A percentile compares a stretch with the other conserved stretches of the same genome.
Conservation (phyloP, 1,140 invertebrate genomes). For the Hermetia illucens region DNA sequence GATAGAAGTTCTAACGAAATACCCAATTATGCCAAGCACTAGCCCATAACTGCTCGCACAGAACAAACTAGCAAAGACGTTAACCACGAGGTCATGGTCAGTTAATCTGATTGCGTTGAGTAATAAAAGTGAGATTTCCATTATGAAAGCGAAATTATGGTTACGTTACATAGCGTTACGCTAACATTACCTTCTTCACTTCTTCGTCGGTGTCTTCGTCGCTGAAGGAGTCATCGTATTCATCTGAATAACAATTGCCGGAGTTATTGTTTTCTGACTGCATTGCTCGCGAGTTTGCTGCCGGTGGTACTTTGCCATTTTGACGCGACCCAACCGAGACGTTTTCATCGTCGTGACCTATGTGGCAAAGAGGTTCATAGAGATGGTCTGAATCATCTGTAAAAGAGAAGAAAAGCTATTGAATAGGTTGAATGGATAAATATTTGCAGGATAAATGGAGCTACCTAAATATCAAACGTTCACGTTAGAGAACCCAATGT, state of each 20-base stretch:
- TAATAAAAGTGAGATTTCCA: not conserved
- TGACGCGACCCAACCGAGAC: conserved; percentile 9
- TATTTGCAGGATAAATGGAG: too few species aligned
- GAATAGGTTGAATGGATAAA: too few species aligned
- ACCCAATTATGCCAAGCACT: too few species aligned
- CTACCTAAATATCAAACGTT: too few species aligned
- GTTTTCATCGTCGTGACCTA: conserved; percentile 11
- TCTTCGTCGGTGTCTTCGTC: conserved; percentile 39
- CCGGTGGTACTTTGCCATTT: conserved; percentile 9
- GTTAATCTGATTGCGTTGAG: conserved; percentile 1
- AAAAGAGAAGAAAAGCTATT: conserved; percentile 2
- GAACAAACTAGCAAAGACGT: too few species aligned
- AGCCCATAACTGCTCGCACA: too few species aligned
- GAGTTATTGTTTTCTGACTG: conserved; percentile 8
- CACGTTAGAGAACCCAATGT: too few species aligned
- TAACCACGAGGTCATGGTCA: conserved; percentile 2
- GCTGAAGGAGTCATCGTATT: conserved; percentile 47
- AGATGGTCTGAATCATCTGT: conserved; percentile 40
- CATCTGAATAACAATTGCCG: conserved; percentile 22
- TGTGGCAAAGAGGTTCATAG: conserved; percentile 39
- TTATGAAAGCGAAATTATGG: too few species aligned
- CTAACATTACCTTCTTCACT: conserved; percentile 20
- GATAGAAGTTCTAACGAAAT: too few species aligned
- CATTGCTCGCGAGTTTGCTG: conserved; percentile 1
- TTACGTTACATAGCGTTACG: too few species aligned